phyloP scores from a whole-genome alignment of 2,797 vertebrate species.

The Channallabes apus region DNA sequence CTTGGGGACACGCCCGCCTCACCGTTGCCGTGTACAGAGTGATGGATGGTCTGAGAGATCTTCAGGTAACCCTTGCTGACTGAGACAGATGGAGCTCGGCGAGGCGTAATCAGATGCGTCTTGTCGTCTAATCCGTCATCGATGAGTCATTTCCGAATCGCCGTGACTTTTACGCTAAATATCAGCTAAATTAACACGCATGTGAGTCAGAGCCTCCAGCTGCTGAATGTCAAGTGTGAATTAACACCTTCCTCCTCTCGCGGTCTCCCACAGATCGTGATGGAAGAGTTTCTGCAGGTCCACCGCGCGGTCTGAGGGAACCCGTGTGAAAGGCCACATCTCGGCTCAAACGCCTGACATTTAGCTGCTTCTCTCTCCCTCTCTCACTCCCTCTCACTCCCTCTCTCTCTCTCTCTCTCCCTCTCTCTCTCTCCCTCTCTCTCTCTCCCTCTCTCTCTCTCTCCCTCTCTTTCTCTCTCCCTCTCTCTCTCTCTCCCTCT shows the following conservation, averaged over 20 bases:
- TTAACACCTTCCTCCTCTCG: constrained; percentile 22
- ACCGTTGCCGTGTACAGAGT: too few species aligned
- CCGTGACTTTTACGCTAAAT: constrained; percentile 24
- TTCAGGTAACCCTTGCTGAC: not conserved
- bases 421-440: too few species aligned
- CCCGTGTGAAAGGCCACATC: constrained; percentile 19
- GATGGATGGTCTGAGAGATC: not conserved
- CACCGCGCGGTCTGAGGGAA: constrained; percentile 1
- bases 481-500: too few species aligned
- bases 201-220: constrained; percentile 47
- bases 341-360: not conserved
- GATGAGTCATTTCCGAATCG: constrained; percentile 46
- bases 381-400: not conserved
- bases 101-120: not conserved
- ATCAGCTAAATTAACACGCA: constrained; percentile 25
- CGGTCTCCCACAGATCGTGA: not conserved
- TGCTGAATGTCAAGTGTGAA: constrained; percentile 48
- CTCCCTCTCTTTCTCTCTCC: too few species aligned
- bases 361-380: not conserved
- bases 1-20: not conserved
- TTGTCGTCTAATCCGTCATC: constrained; percentile 14
- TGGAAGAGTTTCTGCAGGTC: constrained; percentile 17
- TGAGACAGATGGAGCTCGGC: constrained; percentile 18
- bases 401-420: not conserved
- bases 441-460: too few species aligned